Conservation (phyloP, 2,888 invertebrate genomes). For the Tanytarsus gracilentus region DNA sequence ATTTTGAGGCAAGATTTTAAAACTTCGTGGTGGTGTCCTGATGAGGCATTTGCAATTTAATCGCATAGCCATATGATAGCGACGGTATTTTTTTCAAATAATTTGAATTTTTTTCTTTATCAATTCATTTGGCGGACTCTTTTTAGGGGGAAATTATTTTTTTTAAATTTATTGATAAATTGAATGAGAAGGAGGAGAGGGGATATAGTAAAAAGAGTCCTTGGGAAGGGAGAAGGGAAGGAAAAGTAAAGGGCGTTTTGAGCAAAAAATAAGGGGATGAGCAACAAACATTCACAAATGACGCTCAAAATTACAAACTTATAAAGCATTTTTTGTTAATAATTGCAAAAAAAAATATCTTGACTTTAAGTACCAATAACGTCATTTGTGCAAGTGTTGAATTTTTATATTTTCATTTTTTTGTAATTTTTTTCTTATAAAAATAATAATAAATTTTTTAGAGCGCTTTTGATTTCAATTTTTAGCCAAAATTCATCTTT, state of each 20-base stretch:
- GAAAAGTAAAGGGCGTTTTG: background rate
- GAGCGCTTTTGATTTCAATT: constrained; percentile 4
- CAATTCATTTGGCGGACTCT: constrained; percentile 29
- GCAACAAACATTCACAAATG: constrained; percentile 5
- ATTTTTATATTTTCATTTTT: constrained; percentile 25
- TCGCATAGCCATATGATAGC: background rate
- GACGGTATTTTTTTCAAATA: background rate
- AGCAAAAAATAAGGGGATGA: background rate
- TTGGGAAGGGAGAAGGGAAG: constrained; percentile 8
- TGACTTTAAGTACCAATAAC: background rate
- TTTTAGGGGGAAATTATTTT: constrained; percentile 7
- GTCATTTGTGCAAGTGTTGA: constrained; percentile 2
- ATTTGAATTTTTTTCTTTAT: constrained; percentile 13
- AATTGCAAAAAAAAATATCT: background rate
- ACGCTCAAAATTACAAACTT: background rate
- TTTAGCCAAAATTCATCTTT: background rate
- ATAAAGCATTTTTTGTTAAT: background rate
- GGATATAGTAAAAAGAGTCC: constrained; percentile 24
- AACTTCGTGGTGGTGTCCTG: background rate
- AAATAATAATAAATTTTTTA: constrained; percentile 23
- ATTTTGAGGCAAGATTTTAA: too few relatives aligned
- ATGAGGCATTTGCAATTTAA: background rate
- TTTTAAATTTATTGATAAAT: background rate
- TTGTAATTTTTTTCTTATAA: constrained; percentile 27
- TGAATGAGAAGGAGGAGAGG: background rate